These are phyloP conservation scores for Paratrypauchen microcephalus DNA, from an alignment of 2,797 vertebrate species.

Conservation along the genomic window DNA sequence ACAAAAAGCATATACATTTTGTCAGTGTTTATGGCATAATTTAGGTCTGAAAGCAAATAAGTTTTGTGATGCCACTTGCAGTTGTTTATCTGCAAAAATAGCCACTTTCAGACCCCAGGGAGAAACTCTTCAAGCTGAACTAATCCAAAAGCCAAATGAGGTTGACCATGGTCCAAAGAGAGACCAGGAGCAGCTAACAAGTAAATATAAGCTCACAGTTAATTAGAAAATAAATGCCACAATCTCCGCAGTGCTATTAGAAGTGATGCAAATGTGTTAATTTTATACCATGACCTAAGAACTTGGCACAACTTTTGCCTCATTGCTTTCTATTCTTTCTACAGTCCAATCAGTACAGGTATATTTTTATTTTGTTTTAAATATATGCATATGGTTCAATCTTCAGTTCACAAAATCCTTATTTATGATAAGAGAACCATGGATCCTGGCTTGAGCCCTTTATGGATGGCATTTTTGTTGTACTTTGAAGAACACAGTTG, in stretches of 20 bases:
- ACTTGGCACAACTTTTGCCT: constrained; percentile 26
- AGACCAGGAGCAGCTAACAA: constrained; percentile 26
- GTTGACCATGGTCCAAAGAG: constrained; percentile 23
- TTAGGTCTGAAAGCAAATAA: neutral
- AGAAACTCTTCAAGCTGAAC: constrained; percentile 50
- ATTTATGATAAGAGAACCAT: neutral
- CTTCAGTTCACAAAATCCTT: constrained; percentile 20
- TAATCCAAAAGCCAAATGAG: constrained; percentile 55
- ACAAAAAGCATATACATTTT: neutral
- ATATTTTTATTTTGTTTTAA: constrained; percentile 2
- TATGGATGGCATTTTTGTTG: constrained; percentile 10
- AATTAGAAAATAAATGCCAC: constrained; percentile 57
- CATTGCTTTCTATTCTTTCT: constrained; percentile 11
- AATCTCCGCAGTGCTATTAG: constrained; percentile 33
- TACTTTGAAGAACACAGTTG: constrained; percentile 21
- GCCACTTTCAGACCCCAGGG: constrained; percentile 27
- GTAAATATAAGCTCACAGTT: constrained; percentile 50
- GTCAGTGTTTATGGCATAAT: constrained; percentile 7
- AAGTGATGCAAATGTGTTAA: constrained; percentile 40
- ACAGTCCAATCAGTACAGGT: neutral
- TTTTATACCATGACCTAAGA: constrained; percentile 14
- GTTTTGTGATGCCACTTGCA: constrained; percentile 23
- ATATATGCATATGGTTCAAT: constrained; percentile 10
- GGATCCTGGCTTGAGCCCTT: constrained; percentile 3
- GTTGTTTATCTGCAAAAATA: constrained; percentile 52